Evolutionary conservation across 2,797 vertebrate species (phyloP), one percentile per base, ranked within the genome.

Genomic region (Cryptoblepharus egeriae): DNA sequence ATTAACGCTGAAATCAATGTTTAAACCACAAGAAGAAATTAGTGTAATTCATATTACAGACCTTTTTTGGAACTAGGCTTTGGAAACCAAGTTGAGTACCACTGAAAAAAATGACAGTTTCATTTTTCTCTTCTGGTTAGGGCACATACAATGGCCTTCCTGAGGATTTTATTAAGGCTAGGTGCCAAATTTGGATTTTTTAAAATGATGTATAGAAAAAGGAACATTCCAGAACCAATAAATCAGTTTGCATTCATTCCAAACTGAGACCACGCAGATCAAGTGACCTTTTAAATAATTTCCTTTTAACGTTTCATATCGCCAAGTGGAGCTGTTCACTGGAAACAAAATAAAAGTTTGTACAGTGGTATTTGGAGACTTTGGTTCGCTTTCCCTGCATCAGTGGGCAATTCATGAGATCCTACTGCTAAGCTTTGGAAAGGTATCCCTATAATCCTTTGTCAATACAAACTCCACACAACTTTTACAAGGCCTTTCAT

Each of bases 1-100:
- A 97, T 97, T 95, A 97, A 96, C 95, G 94, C 91, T 93, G 92
- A 97, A 97, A 99, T 99, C 98, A 97, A 97, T 97, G 96, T 94
- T 96, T 95, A 97, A 97, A 97, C 96, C 97, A 96, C 95, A 95
- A 96, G 95, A 96, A 96, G 93, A 95, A 95, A 96, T 96, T 96
- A 96, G 95, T 92, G 89, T 95, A 94, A 96, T 96, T 96, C 94
- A 95, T 94, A 95, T 95, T 94, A 92, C 87, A 94, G 92, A 95
- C 57, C 15, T 39, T 63, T n/a, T 75, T 67, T 68, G 39, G 70
- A 93, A 79, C 91, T 92, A 92, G 90, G 88, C 93, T 94, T 94
- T 94, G 94, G 93, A 95, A 95, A 95, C 91, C 88, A 90, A 91
- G 92, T 94, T 96, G 94, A 94, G 94, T 95, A 95, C 95, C 88